phyloP scores from a whole-genome alignment of 92 coral and sea anemone genomes.

The Epizoanthus rinbou region DNA sequence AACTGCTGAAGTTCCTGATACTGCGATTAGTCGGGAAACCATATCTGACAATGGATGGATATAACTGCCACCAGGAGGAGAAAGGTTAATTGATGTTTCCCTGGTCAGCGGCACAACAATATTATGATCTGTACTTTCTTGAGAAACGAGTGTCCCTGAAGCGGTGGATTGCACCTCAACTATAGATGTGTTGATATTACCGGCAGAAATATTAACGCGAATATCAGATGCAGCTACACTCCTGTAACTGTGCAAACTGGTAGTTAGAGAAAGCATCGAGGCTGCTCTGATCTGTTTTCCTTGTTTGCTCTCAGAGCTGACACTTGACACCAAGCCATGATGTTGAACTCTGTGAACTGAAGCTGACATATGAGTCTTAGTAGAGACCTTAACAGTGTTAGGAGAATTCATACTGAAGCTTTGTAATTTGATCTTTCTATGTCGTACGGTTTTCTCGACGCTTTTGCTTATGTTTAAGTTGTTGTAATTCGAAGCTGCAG shows the following conservation, averaged over 20 bases:
- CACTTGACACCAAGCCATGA: not conserved
- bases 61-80: not conserved
- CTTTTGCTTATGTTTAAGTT: too few relatives aligned
- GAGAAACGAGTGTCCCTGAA: not conserved
- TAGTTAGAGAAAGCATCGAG: not conserved
- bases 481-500: too few relatives aligned
- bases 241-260: not conserved
- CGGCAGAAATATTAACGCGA: not conserved
- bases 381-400: not conserved
- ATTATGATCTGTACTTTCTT: not conserved
- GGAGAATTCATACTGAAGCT: not conserved
- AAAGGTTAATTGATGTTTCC: not conserved
- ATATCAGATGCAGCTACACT: not conserved
- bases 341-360: not conserved
- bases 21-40: not conserved
- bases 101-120: not conserved
- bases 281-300: not conserved
- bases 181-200: not conserved
- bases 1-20: not conserved
- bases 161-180: not conserved
- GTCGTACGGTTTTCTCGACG: not conserved
- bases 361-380: not conserved
- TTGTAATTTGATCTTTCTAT: not conserved
- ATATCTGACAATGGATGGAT: not conserved
- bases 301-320: not conserved